Evolutionary conservation across 2,797 vertebrate genomes (phyloP), one percentile per base, ranked within the genome.

Genomic region (Poecilia velifera): DNA sequence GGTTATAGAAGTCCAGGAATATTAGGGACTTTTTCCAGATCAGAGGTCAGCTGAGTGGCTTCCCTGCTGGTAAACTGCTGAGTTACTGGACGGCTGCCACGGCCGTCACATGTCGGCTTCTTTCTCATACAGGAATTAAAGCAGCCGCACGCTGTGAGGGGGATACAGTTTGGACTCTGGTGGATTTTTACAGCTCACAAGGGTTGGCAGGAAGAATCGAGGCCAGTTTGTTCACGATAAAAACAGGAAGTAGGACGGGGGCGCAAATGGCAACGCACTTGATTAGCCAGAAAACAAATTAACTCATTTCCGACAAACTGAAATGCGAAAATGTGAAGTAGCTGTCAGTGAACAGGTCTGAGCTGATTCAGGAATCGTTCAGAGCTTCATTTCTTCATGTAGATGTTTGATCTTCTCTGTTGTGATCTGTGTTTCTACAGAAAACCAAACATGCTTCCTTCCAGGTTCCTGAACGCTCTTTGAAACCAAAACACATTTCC

Each of bases 21-120:
- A 84, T 82, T 28, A 16, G 79, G 84, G 68, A 46, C 79, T 84
- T 71, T 68, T 81, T 66, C 72, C 57, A 75, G 70, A n/a, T 81
- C 73, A 64, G 34, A 78, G 78, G 70, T 78, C 82, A 25, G 20
- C 74, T 2, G 31, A n/a, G 70, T 28, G 0, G 41, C 55, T 49
- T 62, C 28, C 76, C 51, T 66, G 51, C 62, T 78, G 62, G 13
- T 73, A 45, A 39, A 78, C 43, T 39, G 68, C 41, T 59, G 45
- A n/a, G 20, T 51, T 57, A 62, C 76, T 84, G 77, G 70, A 80
- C 5, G 3, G 2, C n/a, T 34, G 71, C 78, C 76, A 53, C 47
- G 4, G 43, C n/a, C 13, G 31, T 72, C 41, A 73, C 51, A 20
- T 45, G 47, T 14, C 43, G 31, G 28, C 14, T 70, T 68, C 41